A percentile compares a stretch with the other conserved stretches of the same genome.
phyloP scores from a whole-genome alignment of 2,888 invertebrate species.

The Noctua janthina region DNA sequence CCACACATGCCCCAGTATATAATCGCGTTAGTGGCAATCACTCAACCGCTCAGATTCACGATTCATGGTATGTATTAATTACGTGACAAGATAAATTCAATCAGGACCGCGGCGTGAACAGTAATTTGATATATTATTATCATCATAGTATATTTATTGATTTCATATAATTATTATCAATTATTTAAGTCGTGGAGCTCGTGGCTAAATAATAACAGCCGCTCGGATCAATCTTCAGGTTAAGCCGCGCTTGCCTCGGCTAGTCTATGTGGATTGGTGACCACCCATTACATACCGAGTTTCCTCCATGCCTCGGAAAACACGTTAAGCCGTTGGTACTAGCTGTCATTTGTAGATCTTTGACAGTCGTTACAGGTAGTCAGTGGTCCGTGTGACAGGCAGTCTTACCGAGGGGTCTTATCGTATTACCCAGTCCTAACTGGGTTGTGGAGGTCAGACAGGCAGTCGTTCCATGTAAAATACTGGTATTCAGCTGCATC shows the following conservation, averaged over 20 bases:
- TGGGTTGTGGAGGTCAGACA: background rate
- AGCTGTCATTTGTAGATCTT: background rate
- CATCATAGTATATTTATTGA: background rate
- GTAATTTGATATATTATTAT: slow-evolving; percentile 2
- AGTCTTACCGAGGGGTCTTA: background rate
- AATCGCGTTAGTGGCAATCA: slow-evolving; percentile 19
- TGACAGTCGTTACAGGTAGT: background rate
- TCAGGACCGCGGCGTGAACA: background rate
- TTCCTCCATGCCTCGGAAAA: background rate
- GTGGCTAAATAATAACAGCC: too few species aligned
- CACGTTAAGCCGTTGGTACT: background rate
- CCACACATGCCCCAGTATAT: background rate
- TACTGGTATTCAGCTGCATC: background rate
- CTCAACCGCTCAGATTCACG: background rate
- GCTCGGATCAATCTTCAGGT: background rate
- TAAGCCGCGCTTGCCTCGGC: background rate
- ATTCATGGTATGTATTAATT: slow-evolving; percentile 12
- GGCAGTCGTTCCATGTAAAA: background rate
- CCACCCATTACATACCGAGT: background rate
- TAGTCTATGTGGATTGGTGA: background rate
- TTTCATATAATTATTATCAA: background rate
- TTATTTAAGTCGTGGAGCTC: background rate
- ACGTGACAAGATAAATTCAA: slow-evolving; percentile 29
- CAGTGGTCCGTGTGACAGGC: background rate
- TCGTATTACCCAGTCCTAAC: background rate